Evolutionary conservation across 2,113 vertebrate species (phyloP), one percentile per base, ranked within the genome.

Genomic region (Poeciliopsis retropinna): DNA sequence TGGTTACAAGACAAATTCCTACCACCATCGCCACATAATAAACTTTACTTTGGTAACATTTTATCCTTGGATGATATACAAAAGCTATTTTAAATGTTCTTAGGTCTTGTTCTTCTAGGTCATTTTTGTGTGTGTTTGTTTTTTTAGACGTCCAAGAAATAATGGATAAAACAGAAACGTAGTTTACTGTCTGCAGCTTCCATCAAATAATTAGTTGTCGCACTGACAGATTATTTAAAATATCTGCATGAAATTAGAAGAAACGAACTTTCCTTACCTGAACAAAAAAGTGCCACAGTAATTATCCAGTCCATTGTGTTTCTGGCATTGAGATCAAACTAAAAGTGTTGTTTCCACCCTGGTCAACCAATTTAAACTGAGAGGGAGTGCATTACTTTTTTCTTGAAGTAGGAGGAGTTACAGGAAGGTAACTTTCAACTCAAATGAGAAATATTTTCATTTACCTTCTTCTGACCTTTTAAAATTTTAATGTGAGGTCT

Each of bases 181-280:
- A 54, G n/a, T 9, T 54, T 25, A 54, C 8, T 30, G 9, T 28
- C n/a, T 44, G 65, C 39, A 62, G 25, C 32, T 28, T 39, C 3
- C 14, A 28, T 2, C 4, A 34, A 10, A 9, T 54, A 25, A 10
- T 54, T 19, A 14, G 57, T 60, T 27, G 1, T 60, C 5, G 47
- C 8, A 62, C 5, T 39, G 9, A 4, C 31, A 29, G 34, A 34
- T 34, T 10, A 10, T 2, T 10, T 10, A 66, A 47, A 66, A 54
- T 8, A 31, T 67, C 13, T 44, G 30, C 41, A 75, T 27, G 6
- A 69, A 8, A 64, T 63, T 6, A n/a, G 10, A 1, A 73, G 13
- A 5, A 29, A 5, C 31, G 70, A 70, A 61, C 27, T 47, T 60
- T 3, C 70, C 90, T 84, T 87, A 93, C 92, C 92, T 76, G 87